These are phyloP conservation scores for Chelon labrosus DNA, from an alignment of 2,797 vertebrate genomes.

Conservation along the genomic window DNA sequence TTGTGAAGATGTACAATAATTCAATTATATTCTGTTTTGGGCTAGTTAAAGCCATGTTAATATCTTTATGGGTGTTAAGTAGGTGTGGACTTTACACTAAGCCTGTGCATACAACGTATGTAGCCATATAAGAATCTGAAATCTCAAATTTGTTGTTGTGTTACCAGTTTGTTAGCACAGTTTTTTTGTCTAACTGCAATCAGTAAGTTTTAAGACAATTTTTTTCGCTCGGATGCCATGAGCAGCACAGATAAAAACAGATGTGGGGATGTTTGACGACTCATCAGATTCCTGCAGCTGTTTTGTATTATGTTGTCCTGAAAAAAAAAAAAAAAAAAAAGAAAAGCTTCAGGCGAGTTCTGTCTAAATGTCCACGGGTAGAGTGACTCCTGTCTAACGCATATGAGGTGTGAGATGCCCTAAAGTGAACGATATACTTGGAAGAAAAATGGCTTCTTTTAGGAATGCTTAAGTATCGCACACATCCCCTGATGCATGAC, in stretches of 20 bases:
- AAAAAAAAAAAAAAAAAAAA: slow-evolving; percentile 36
- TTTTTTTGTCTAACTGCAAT: slow-evolving; percentile 31
- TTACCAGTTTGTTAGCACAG: slow-evolving; percentile 25
- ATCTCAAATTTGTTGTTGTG: not conserved
- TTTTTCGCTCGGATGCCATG: slow-evolving; percentile 50
- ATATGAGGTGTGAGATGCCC: slow-evolving; percentile 46
- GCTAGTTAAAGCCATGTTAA: slow-evolving; percentile 13
- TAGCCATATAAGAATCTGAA: slow-evolving; percentile 1
- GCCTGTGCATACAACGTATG: not conserved
- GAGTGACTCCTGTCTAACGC: slow-evolving; percentile 54
- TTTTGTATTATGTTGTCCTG: slow-evolving; percentile 74
- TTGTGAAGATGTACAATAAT: not conserved
- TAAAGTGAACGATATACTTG: slow-evolving; percentile 44
- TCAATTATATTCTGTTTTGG: slow-evolving; percentile 10
- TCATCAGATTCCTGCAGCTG: slow-evolving; percentile 84
- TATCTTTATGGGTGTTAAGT: slow-evolving; percentile 18
- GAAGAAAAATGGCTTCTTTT: slow-evolving; percentile 26
- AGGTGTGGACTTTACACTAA: slow-evolving; percentile 22
- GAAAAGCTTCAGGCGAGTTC: slow-evolving; percentile 46
- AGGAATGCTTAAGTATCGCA: slow-evolving; percentile 42
- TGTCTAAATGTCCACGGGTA: slow-evolving; percentile 52
- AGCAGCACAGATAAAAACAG: slow-evolving; percentile 79
- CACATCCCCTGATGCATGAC: slow-evolving; percentile 31
- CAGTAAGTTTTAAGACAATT: slow-evolving; percentile 28
- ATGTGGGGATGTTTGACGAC: slow-evolving; percentile 76